Evolutionary conservation across 2,113 vertebrate genomes (phyloP), one percentile per base, ranked within the genome.

Genomic region (Aspidoscelis tigris): DNA sequence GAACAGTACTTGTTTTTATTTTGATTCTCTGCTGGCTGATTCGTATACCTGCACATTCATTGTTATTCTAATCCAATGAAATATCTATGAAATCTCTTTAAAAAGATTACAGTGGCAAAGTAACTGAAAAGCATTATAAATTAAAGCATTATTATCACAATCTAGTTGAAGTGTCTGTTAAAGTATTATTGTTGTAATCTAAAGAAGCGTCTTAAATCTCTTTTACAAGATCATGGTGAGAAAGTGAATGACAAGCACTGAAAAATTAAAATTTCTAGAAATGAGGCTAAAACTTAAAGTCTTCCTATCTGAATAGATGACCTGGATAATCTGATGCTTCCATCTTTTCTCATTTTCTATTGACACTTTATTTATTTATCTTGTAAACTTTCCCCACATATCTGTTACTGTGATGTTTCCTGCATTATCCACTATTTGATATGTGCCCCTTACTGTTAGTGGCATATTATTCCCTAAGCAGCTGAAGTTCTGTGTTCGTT

Each of bases 311-410:
- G 16, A 66, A 26, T 44, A 3, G 24, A 39, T 7, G 33, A 47
- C 33, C 44, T 43, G 68, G 5, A 76, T 83, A 66, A 75, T 12
- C 3, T 53, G 16, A 0, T n/a, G 20, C 26, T 55, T 84, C 69
- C 43, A 70, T 76, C 39, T 44, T 43, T 77, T 76, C 22, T 71
- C 3, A 58, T 43, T 84, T 69, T 70, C 9, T 5, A 33, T 58
- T 43, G 33, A 77, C 55, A 53, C 4, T 55, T 77, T 43, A 43
- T 70, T 69, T 70, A 39, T 18, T 55, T 9, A 20, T 20, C 68
- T 69, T 43, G 50, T 84, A 65, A 50, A n/a, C 64, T 78, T 61
- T 72, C 20, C 39, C 41, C 26, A 33, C 65, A 55, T 76, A 84
- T 22, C 64, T 44, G 71, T 71, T 68, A 58, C 24, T 41, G 44